Evolutionary conservation across 2,797 vertebrate genomes (phyloP).

Genomic region (Myripristis murdjan): DNA sequence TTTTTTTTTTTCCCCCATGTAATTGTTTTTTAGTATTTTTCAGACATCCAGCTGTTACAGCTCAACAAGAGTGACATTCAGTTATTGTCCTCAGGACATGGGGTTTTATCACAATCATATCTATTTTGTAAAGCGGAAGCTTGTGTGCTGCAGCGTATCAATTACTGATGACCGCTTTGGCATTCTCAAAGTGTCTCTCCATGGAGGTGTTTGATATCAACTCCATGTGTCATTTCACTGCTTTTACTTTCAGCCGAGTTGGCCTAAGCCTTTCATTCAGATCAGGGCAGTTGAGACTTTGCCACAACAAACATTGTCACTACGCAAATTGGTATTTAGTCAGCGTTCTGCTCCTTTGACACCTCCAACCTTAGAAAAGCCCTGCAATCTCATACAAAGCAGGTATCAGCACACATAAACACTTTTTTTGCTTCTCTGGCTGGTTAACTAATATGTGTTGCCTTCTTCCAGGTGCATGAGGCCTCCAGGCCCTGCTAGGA

Average conservation of each 20-base stretch:
- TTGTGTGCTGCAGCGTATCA: background rate
- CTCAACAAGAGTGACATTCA: background rate
- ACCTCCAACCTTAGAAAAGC: background rate
- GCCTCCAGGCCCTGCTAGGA: constrained; percentile 58
- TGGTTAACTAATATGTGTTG: constrained; percentile 2
- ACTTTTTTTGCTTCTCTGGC: background rate
- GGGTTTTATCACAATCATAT: background rate
- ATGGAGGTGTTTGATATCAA: constrained; percentile 2
- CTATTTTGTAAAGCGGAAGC: background rate
- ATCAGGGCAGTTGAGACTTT: too few relatives aligned
- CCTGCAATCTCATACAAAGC: background rate
- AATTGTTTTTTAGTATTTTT: background rate
- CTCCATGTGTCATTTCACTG: background rate
- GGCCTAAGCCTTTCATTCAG: too few relatives aligned
- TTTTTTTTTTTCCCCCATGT: too few relatives aligned
- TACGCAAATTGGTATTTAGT: background rate
- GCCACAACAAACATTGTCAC: background rate
- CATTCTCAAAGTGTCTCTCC: background rate
- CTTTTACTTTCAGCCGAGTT: background rate
- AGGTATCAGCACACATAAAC: background rate
- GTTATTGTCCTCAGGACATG: background rate
- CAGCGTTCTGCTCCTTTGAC: background rate
- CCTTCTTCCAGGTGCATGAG: constrained; percentile 79
- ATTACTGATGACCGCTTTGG: constrained; percentile 6
- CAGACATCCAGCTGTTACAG: background rate